Evolutionary conservation across 2,113 vertebrate species (phyloP).

Genomic region (Furnarius figulus): DNA sequence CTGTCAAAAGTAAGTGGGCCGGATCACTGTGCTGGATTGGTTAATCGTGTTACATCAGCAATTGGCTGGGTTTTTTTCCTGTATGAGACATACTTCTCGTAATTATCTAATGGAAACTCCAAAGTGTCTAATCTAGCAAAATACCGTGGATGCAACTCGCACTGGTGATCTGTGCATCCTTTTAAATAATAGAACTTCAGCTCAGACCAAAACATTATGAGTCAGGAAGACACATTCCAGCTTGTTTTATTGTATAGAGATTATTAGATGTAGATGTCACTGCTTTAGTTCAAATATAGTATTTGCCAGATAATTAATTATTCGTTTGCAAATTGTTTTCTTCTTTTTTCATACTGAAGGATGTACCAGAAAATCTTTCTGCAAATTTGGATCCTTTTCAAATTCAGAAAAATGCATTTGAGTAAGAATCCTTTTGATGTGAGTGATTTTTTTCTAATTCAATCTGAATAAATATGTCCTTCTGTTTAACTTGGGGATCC

Average conservation of each 20-base stretch:
- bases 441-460: neutral
- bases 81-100: conserved; percentile 80
- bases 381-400: conserved; percentile 37
- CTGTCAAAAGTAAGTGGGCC: conserved; percentile 73
- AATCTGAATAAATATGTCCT: neutral
- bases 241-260: conserved; percentile 43
- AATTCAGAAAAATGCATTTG: conserved; percentile 37
- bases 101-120: conserved; percentile 80
- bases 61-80: conserved; percentile 79
- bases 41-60: conserved; percentile 76
- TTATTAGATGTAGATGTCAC: conserved; percentile 42
- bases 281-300: conserved; percentile 45
- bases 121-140: conserved; percentile 72
- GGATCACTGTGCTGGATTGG: conserved; percentile 76
- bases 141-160: conserved; percentile 53
- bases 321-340: conserved; percentile 61
- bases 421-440: neutral
- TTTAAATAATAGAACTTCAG: conserved; percentile 57
- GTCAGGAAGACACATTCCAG: conserved; percentile 53
- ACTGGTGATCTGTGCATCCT: conserved; percentile 58
- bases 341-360: conserved; percentile 10
- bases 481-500: conserved; percentile 27
- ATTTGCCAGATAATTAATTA: conserved; percentile 61
- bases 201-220: conserved; percentile 46
- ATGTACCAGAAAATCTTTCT: conserved; percentile 34